Evolutionary conservation across 2,888 invertebrate species (phyloP), one percentile per base, ranked within the genome.

Genomic region (Alloplasta piceator): DNA sequence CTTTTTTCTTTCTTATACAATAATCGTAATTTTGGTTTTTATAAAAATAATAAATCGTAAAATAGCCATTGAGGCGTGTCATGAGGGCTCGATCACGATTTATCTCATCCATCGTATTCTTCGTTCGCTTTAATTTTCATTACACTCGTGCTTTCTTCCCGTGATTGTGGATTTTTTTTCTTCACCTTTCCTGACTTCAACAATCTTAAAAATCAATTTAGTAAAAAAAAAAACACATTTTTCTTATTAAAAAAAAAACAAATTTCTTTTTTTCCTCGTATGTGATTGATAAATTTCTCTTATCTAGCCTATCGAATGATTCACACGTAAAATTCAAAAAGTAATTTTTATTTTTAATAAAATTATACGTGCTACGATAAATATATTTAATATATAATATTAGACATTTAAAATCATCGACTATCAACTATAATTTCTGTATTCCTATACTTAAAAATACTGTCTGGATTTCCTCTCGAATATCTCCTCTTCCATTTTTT

Each of bases 361-460:
- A 36, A 52, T 56, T 36, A 39, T 72, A 60, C 12, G 0, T 16
- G 16, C 38, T 52, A 12, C 6, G 52, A 12, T 52, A 14, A 52
- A 52, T 52, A 52, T 52, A 52, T 52, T 52, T 50, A n/a, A 26
- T 60, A 61, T 85, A 85, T 74, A 14, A 39, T 74, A 66, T 60
- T 58, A 68, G 46, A 50, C 12, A 71, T 70, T 66, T 39, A 50
- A 71, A 75, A 80, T 71, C 12, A 70, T 60, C 43, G 61, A 68
- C 67, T 73, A 68, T 39, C 41, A 50, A 26, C 66, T 72, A 76
- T 9, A 26, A 77, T 46, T 66, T 43, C 10, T 56, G 26, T 61
- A 67, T 60, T 38, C 67, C 74, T 86, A 87, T 86, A 82, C 82
- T 87, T 89, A 86, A 87, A 89, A 89, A 89, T 89, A 89, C 89